A percentile compares a stretch with the other conserved stretches of the same genome.
phyloP scores from a whole-genome alignment of 2,797 vertebrate genomes.

The Manis javanica region DNA sequence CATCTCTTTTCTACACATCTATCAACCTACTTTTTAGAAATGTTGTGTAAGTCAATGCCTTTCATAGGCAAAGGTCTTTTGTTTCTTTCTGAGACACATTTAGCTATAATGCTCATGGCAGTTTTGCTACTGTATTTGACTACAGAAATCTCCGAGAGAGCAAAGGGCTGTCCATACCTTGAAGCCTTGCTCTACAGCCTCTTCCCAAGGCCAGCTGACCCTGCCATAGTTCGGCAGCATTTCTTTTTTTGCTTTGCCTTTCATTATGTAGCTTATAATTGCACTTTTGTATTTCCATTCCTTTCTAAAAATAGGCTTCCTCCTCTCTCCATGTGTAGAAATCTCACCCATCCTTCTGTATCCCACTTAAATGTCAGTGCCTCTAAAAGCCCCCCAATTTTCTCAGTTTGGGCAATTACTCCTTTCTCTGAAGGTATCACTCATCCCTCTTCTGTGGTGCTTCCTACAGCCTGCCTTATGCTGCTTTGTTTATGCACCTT shows the following conservation, averaged over 20 bases:
- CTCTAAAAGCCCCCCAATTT: background rate
- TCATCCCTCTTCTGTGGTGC: background rate
- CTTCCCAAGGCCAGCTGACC: background rate
- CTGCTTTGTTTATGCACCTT: background rate
- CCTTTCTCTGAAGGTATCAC: background rate
- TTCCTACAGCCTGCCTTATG: background rate
- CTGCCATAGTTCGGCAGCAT: no score
- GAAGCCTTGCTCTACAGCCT: background rate
- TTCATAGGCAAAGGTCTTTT: background rate
- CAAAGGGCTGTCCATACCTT: background rate
- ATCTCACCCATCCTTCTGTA: background rate
- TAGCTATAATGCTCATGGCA: background rate
- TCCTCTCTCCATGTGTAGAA: background rate
- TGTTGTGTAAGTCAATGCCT: background rate
- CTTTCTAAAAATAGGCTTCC: background rate
- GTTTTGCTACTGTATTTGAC: background rate
- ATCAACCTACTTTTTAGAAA: background rate
- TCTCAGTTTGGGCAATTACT: background rate
- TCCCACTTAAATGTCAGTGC: background rate
- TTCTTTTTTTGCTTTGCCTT: background rate
- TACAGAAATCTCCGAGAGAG: background rate
- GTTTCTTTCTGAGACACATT: background rate
- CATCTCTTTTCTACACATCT: background rate
- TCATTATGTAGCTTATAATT: background rate
- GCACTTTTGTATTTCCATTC: background rate